Evolutionary conservation across 2,888 invertebrate genomes (phyloP), one percentile per base, ranked within the genome.

Genomic region (Hydraecia micacea): DNA sequence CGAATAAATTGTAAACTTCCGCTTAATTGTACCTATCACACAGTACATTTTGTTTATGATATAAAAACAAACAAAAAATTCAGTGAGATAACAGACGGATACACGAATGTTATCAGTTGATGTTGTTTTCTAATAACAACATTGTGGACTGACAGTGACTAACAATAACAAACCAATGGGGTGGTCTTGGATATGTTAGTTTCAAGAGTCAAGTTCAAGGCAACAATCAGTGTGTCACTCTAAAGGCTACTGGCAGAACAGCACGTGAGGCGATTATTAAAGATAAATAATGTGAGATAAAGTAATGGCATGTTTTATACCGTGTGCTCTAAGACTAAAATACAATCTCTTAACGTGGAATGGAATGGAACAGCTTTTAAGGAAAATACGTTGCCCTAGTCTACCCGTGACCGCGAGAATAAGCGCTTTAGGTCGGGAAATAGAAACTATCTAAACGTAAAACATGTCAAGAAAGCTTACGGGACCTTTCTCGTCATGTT

Each of bases 51-150:
- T 60, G 58, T 68, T 21, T 9, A 46, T 13, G 8, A 55, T 55
- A 65, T 80, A n/a, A 46, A 83, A 76, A 73, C 49, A 79, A 75
- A 83, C 73, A 83, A 68, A 77, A 58, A 77, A 71, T 71, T 58
- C 7, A 68, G 39, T 52, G 21, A 68, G 68, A 72, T 85, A 85
- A 77, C 70, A 74, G 28, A 62, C 77, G 77, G 77, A 68, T 81
- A 46, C 49, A 73, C 66, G 25, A 76, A 84, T 73, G 39, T 78
- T 60, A 81, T 83, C 73, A 73, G 68, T 15, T 60, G 46, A 18
- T 46, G 52, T 28, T 62, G n/a, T 79, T 69, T 66, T 55, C 36
- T 69, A 46, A 36, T 69, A 46, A 42, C 25, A 60, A 69, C 28
- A 39, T 25, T 28, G 42, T 55, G 52, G 7, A 32, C 21, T 52